Percentiles rank a stretch among this genome's conserved stretches.
Conservation (phyloP, 2,113 vertebrate genomes). For the Halcyon malimbica region DNA sequence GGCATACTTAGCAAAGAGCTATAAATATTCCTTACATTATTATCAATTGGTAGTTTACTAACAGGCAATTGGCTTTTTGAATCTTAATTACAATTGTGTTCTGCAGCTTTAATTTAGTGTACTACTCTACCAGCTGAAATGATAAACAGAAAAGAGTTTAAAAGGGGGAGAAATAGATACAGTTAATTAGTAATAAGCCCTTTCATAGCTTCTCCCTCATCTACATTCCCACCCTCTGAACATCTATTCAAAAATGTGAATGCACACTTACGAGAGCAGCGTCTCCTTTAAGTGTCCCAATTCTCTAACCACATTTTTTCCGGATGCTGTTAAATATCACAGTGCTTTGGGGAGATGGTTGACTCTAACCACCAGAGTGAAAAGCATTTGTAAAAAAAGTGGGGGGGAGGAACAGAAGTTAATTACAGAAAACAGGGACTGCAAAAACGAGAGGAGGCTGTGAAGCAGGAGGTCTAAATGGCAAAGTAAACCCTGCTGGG, state of each 20-base stretch:
- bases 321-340: constrained; percentile 47
- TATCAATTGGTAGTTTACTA: constrained; percentile 73
- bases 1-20: constrained; percentile 62
- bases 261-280: constrained; percentile 20
- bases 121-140: constrained; percentile 62
- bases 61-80: constrained; percentile 72
- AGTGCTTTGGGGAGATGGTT: constrained; percentile 26
- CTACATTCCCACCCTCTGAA: constrained; percentile 46
- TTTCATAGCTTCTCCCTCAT: constrained; percentile 54
- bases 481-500: constrained; percentile 25
- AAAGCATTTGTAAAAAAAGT: not conserved
- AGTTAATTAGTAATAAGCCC: constrained; percentile 61
- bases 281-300: constrained; percentile 59
- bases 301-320: constrained; percentile 60
- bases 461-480: constrained; percentile 47
- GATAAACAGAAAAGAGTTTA: constrained; percentile 65
- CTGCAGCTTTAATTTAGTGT: constrained; percentile 68
- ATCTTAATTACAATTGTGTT: constrained; percentile 78
- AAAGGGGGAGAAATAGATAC: constrained; percentile 28
- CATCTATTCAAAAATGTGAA: constrained; percentile 61
- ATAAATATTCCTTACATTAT: constrained; percentile 72
- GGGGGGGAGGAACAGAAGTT: not conserved
- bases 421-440: constrained; percentile 15
- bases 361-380: not conserved
- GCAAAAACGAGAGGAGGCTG: not conserved